Evolutionary conservation across 2,113 vertebrate species (phyloP).

Genomic region (Brachypteracias leptosomus): DNA sequence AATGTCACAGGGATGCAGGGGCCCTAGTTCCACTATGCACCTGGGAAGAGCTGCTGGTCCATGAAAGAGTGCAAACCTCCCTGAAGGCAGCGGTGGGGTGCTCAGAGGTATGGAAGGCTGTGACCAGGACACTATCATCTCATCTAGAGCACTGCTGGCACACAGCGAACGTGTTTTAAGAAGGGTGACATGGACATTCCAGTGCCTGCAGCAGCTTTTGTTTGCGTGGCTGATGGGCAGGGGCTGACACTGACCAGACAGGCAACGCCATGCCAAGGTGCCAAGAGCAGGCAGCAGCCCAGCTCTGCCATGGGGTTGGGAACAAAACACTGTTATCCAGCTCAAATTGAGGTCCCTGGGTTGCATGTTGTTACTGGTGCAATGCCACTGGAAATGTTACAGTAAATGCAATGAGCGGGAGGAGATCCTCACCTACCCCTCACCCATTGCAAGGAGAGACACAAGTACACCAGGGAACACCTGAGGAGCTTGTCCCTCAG

Average conservation of each 20-base stretch:
- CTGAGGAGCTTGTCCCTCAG: neutral
- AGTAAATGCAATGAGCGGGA: neutral
- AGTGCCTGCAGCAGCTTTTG: neutral
- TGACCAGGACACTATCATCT: neutral
- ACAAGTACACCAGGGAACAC: neutral
- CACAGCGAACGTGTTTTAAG: fast-evolving
- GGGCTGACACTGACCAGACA: neutral
- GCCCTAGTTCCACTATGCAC: fast-evolving
- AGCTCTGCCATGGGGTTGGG: neutral
- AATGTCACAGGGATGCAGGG: no score
- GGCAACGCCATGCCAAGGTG: fast-evolving
- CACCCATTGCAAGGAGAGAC: fast-evolving
- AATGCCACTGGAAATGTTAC: neutral
- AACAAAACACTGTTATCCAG: neutral
- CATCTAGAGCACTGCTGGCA: fast-evolving
- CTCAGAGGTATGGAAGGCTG: neutral
- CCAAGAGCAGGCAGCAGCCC: neutral
- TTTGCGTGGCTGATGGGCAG: neutral
- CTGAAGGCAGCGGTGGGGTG: no score
- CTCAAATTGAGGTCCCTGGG: fast-evolving
- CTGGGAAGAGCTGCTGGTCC: neutral
- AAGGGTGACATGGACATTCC: neutral
- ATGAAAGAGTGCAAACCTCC: neutral
- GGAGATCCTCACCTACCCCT: neutral
- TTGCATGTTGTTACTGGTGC: neutral